Evolutionary conservation across 2,797 vertebrate genomes (phyloP).

Genomic region (Synanceia verrucosa): DNA sequence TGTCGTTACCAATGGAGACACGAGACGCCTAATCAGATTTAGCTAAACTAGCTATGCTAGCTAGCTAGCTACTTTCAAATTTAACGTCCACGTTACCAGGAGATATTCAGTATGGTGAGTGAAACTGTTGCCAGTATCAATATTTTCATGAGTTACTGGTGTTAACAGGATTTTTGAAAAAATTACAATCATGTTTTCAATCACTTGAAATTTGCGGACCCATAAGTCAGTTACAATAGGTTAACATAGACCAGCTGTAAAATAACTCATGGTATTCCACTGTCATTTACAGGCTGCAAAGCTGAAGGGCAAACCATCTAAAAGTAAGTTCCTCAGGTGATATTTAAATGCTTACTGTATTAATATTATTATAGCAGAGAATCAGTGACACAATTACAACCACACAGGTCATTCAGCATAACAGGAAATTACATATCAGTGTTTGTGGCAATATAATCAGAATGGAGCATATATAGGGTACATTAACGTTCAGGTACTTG

Average conservation of each 20-base stretch:
- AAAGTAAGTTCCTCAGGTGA: conserved; percentile 75
- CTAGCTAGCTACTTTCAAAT: not conserved
- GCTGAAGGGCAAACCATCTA: conserved; percentile 71
- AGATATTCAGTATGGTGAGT: conserved; percentile 71
- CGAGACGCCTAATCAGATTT: conserved; percentile 69
- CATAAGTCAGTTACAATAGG: no score
- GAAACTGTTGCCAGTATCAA: no score
- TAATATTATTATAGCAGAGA: not conserved
- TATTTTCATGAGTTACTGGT: not conserved
- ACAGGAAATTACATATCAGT: no score
- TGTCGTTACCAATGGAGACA: conserved; percentile 72
- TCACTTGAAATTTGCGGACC: no score
- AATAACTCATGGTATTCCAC: not conserved
- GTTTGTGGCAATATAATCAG: not conserved
- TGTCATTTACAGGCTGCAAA: conserved; percentile 77
- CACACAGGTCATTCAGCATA: no score
- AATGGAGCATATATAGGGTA: no score
- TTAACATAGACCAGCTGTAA: conserved; percentile 9
- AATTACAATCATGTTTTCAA: not conserved
- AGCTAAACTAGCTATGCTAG: conserved; percentile 13
- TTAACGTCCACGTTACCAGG: not conserved
- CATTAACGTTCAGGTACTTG: no score
- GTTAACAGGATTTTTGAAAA: not conserved
- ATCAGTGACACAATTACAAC: not conserved
- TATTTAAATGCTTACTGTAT: not conserved